Base-by-base conservation (phyloP, 2,888 invertebrate genomes). In the Encarsia formosa region DNA sequence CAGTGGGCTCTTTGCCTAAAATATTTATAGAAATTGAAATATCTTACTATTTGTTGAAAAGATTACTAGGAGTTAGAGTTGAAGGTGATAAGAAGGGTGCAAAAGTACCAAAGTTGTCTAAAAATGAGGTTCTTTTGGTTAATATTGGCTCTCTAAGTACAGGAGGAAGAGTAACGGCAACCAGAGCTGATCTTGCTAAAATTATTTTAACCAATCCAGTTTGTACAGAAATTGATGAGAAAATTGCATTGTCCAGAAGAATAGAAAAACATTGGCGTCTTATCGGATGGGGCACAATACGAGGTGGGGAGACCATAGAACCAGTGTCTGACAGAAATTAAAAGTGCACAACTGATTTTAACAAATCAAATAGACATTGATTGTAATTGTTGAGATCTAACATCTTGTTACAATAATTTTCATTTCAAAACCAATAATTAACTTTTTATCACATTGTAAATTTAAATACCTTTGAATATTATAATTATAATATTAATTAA, bases 211-310 rank as follows among this genome's bases (percentile, higher is more conserved):
- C 94, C 20, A 95, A 91, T 76, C 99, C 99, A 2, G 99, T 99
- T 5, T 99, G 99, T 76, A 99, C 99, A 9, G 98, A 99, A 77
- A 87, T 92, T 55, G 95, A 95, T 46, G 99, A 99, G 76, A 99
- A 99, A 75, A 98, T 99, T 66, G 99, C 99, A n/a, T 82, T 99
- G 40, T 97, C 96, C 73, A 84, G 99, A 71, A 86, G 98, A 77
- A 95, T 99, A 35, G 99, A 99, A 69, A 98, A 98, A 75, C 98
- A 99, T 81, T 99, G 99, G 99, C 87, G 99, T 76, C 86, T 99
- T 72, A 99, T 99, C 74, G 99, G 99, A 64, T 99, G 99, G 99
- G 99, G 98, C 64, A 94, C 97, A 76, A 99, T 99, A 76, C 87
- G 94, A 76, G 91, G 95, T 72, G 99, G 99, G 63, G 89, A 91